These are phyloP conservation scores for Axinella damicornis DNA, from an alignment of 37 sponge, comb jelly and placozoan genomes.

Conservation along the genomic window DNA sequence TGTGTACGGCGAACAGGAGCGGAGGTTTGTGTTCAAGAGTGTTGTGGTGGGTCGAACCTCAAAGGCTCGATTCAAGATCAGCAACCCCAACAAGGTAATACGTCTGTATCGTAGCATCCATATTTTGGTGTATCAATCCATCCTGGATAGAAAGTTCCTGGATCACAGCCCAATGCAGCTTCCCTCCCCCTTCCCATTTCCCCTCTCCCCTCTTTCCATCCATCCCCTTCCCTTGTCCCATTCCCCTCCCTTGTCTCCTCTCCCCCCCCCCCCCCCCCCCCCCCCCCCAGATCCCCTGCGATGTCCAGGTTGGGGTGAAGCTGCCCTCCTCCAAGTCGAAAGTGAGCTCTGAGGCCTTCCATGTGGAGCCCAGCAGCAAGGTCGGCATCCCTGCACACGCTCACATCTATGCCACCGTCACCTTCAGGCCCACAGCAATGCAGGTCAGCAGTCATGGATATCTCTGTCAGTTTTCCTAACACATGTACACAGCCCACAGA, in stretches of 20 bases:
- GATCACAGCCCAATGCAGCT: too few species aligned
- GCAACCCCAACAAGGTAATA: slow-evolving; percentile 85
- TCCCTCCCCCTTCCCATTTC: too few species aligned
- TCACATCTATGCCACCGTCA: slow-evolving; percentile 87
- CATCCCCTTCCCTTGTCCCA: too few species aligned
- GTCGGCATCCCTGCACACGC: slow-evolving; percentile 83
- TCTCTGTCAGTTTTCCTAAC: too few species aligned
- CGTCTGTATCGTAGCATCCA: too few species aligned
- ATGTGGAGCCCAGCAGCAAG: slow-evolving; percentile 85
- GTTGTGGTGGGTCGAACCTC: slow-evolving; percentile 90
- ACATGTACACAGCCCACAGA: too few species aligned
- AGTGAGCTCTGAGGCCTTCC: slow-evolving; percentile 73
- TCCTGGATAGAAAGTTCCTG: too few species aligned
- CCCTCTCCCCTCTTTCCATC: too few species aligned
- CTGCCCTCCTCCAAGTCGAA: slow-evolving; percentile 23
- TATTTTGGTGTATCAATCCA: too few species aligned
- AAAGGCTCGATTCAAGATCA: slow-evolving; percentile 89
- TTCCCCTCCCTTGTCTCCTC: too few species aligned
- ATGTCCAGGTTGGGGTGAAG: slow-evolving; percentile 61
- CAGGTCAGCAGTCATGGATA: slow-evolving; percentile 46
- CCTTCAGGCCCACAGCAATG: slow-evolving; percentile 90
- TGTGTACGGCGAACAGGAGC: slow-evolving; percentile 92
- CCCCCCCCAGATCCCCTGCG: slow-evolving; percentile 84
- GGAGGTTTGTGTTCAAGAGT: slow-evolving; percentile 88
- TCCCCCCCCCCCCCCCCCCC: too few species aligned